Conservation (phyloP, 1,140 invertebrate genomes). For the Pseudachorutes palmiensis region DNA sequence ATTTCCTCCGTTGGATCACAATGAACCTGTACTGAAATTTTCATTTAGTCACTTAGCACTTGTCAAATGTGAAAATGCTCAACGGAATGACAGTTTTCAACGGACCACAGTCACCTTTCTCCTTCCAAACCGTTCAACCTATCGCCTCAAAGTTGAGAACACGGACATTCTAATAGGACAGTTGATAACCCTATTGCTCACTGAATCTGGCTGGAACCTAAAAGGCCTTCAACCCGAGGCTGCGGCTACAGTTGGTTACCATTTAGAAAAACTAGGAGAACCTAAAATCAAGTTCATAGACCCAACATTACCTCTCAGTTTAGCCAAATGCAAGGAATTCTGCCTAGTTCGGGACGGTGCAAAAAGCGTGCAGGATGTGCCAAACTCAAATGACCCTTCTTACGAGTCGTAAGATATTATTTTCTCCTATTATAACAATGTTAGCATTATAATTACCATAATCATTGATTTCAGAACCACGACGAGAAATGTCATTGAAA, state of each 20-base stretch:
- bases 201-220: slow-evolving; percentile 32
- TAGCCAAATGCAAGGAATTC: slow-evolving; percentile 35
- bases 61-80: slow-evolving; percentile 44
- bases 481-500: slow-evolving; percentile 11
- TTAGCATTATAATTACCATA: neutral
- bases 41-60: slow-evolving; percentile 82
- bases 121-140: slow-evolving; percentile 30
- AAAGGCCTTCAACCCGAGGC: neutral
- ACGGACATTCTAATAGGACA: slow-evolving; percentile 26
- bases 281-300: slow-evolving; percentile 23
- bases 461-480: slow-evolving; percentile 3
- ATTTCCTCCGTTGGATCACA: slow-evolving; percentile 79
- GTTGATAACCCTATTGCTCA: slow-evolving; percentile 19
- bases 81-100: neutral
- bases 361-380: slow-evolving; percentile 32
- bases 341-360: slow-evolving; percentile 36
- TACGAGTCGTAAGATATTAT: slow-evolving; percentile 10
- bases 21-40: slow-evolving; percentile 84
- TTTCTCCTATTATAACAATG: no score
- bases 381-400: slow-evolving; percentile 6
- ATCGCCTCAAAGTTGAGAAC: slow-evolving; percentile 17
- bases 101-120: slow-evolving; percentile 24
- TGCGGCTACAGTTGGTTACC: slow-evolving; percentile 15
- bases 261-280: slow-evolving; percentile 37
- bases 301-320: slow-evolving; percentile 12